These are phyloP conservation scores for Ecdyonurus torrentis DNA, from an alignment of 2,888 invertebrate species.

Conservation along the genomic window DNA sequence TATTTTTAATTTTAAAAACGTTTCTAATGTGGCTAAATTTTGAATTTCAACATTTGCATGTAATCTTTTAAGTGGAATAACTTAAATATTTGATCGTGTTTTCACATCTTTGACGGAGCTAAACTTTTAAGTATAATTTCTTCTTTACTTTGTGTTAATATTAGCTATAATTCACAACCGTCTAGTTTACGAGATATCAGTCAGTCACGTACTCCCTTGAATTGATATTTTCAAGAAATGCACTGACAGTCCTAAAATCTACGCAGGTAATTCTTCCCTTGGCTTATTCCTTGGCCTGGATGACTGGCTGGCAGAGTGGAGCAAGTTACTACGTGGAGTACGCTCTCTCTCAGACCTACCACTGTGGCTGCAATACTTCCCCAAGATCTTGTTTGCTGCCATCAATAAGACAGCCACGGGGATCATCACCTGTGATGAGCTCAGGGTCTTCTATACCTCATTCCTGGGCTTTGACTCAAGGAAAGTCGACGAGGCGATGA, in stretches of 20 bases:
- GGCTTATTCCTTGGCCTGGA: slow-evolving; percentile 31
- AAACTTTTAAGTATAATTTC: no score
- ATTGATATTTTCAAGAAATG: background rate
- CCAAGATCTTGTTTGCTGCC: slow-evolving; percentile 52
- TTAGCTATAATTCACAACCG: no score
- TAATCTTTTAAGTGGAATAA: no score
- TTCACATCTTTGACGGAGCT: no score
- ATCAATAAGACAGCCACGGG: slow-evolving; percentile 51
- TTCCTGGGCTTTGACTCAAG: slow-evolving; percentile 45
- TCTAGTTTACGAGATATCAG: no score
- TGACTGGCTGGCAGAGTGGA: slow-evolving; percentile 55
- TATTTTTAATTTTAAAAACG: no score
- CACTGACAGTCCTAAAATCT: no score
- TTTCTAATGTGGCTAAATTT: background rate
- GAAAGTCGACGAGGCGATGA: slow-evolving; percentile 45
- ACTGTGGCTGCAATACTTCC: slow-evolving; percentile 54
- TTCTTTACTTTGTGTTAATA: no score
- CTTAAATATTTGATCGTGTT: no score
- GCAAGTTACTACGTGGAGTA: slow-evolving; percentile 33
- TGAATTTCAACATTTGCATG: background rate
- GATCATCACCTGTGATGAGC: slow-evolving; percentile 45
- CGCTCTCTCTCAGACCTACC: slow-evolving; percentile 44
- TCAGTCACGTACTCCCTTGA: no score
- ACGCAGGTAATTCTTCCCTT: background rate
- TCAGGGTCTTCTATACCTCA: slow-evolving; percentile 51